Evolutionary conservation across 1,140 invertebrate species (phyloP).

Genomic region (Nasonia giraulti): DNA sequence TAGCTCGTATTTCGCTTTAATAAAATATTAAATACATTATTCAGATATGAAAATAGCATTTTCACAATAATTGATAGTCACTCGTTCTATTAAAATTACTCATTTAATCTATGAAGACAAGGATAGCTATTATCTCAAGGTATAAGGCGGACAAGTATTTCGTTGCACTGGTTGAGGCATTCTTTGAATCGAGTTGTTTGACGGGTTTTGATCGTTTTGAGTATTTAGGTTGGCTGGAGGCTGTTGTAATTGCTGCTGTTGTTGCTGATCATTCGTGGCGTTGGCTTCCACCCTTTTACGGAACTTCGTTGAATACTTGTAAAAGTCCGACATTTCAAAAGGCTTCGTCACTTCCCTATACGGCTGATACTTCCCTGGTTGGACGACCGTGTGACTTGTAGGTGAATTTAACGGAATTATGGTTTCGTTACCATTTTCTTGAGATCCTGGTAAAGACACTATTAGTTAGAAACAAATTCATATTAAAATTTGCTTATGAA

Average conservation of each 20-base stretch:
- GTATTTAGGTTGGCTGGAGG: slow-evolving; percentile 37
- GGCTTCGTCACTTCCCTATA: slow-evolving; percentile 96
- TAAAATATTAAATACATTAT: slow-evolving; percentile 40
- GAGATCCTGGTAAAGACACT: slow-evolving; percentile 48
- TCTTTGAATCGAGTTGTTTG: slow-evolving; percentile 68
- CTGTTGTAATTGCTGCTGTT: slow-evolving; percentile 28
- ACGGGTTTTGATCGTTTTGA: slow-evolving; percentile 47
- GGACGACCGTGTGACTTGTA: slow-evolving; percentile 88
- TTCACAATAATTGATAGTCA: slow-evolving; percentile 30
- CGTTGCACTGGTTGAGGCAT: slow-evolving; percentile 73
- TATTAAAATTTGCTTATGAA: neutral
- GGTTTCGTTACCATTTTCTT: slow-evolving; percentile 66
- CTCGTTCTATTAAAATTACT: slow-evolving; percentile 40
- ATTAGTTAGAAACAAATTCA: neutral
- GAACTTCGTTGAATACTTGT: slow-evolving; percentile 96
- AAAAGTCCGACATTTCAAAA: slow-evolving; percentile 97
- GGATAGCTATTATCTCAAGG: slow-evolving; percentile 56
- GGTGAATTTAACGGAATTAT: slow-evolving; percentile 80
- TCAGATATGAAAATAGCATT: slow-evolving; percentile 12
- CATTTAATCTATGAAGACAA: slow-evolving; percentile 31
- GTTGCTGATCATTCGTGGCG: slow-evolving; percentile 35
- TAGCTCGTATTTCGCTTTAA: neutral
- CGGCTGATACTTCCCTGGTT: slow-evolving; percentile 91
- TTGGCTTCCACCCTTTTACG: slow-evolving; percentile 77
- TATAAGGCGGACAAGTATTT: slow-evolving; percentile 71